Evolutionary conservation across 1,140 invertebrate species (phyloP).

Genomic region (Drosophila pruinosa): DNA sequence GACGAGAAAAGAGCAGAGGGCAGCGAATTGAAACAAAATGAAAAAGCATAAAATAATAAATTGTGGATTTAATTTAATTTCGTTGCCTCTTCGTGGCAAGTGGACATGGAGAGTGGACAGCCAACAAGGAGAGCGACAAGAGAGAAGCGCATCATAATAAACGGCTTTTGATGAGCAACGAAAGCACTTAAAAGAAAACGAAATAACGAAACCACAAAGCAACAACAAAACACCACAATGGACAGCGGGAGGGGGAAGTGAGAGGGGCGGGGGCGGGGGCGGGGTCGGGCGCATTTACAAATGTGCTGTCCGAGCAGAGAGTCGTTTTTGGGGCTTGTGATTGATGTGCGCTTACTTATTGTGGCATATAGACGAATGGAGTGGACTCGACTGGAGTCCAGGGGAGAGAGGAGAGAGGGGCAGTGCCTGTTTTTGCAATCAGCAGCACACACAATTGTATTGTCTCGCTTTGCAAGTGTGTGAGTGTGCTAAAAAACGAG

Average conservation of each 20-base stretch:
- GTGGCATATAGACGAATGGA: constrained; percentile 17
- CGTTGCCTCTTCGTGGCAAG: not conserved
- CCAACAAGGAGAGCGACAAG: constrained; percentile 22
- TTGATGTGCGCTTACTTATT: constrained; percentile 59
- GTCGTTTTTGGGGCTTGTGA: constrained; percentile 51
- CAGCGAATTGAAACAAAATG: constrained; percentile 42
- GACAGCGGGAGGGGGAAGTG: not conserved
- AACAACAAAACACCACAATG: constrained; percentile 7
- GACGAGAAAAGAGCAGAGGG: not conserved
- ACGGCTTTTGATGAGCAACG: constrained; percentile 68
- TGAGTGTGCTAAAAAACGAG: constrained; percentile 10
- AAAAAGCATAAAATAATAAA: constrained; percentile 74
- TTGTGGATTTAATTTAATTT: constrained; percentile 78
- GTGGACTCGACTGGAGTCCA: not conserved
- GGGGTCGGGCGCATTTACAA: not conserved
- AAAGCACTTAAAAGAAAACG: constrained; percentile 41
- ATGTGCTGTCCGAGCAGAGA: not conserved
- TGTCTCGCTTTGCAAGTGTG: not conserved
- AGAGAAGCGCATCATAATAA: constrained; percentile 67
- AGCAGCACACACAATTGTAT: constrained; percentile 16
- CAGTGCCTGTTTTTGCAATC: constrained; percentile 27
- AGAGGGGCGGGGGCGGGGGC: not conserved
- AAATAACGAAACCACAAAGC: constrained; percentile 21
- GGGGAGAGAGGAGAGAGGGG: not conserved
- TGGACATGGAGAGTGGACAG: not conserved